These are phyloP conservation scores for Drosophila percnosoma DNA, from an alignment of 2,888 invertebrate genomes.

Conservation along the genomic window DNA sequence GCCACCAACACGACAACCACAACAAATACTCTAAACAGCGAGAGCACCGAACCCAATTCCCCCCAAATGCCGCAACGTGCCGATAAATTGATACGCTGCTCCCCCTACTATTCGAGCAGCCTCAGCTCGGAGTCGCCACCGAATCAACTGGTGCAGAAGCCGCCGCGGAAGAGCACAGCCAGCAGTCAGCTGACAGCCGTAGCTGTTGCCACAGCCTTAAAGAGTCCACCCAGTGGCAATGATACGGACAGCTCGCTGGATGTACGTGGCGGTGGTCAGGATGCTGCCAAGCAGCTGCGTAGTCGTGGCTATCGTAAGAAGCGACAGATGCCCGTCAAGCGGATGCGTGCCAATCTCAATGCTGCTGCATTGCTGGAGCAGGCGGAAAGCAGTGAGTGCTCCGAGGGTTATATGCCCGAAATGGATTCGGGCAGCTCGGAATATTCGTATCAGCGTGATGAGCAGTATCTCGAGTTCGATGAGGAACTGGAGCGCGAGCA, in stretches of 20 bases:
- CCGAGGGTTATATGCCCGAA: conserved; percentile 89
- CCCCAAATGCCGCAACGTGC: conserved; percentile 84
- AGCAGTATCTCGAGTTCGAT: conserved; percentile 84
- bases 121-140: conserved; percentile 91
- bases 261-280: conserved; percentile 87
- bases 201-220: conserved; percentile 85
- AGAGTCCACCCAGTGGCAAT: conserved; percentile 90
- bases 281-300: conserved; percentile 88
- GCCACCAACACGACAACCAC: conserved; percentile 83
- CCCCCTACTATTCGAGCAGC: conserved; percentile 91
- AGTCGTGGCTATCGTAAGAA: conserved; percentile 89
- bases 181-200: conserved; percentile 81
- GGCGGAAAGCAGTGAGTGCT: conserved; percentile 88
- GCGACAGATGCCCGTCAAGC: conserved; percentile 86
- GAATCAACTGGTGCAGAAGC: conserved; percentile 87
- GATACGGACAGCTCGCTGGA: conserved; percentile 90
- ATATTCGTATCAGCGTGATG: conserved; percentile 86
- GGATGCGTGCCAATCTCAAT: conserved; percentile 80
- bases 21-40: conserved; percentile 86
- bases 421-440: conserved; percentile 88
- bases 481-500: conserved; percentile 84
- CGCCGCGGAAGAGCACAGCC: conserved; percentile 88
- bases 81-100: conserved; percentile 88
- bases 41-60: conserved; percentile 84
- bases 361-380: conserved; percentile 84